Conservation (phyloP, 2,797 vertebrate species). For the Cottoperca gobio region DNA sequence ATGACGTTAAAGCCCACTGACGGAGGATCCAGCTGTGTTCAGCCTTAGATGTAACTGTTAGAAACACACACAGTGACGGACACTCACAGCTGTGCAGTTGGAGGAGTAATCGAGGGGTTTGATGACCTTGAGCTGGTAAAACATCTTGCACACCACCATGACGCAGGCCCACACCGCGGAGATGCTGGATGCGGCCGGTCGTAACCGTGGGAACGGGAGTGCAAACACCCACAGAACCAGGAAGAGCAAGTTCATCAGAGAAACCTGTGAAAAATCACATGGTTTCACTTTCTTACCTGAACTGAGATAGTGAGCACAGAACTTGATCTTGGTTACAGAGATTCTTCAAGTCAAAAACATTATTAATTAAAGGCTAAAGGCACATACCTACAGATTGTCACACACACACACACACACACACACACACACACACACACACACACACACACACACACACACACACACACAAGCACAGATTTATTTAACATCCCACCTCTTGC, state of each 20-base stretch:
- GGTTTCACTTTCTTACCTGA: neutral
- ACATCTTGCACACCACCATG: slow-evolving; percentile 87
- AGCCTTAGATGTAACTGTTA: neutral
- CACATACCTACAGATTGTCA: too few species aligned
- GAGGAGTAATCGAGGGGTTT: slow-evolving; percentile 83
- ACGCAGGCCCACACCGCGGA: slow-evolving; percentile 85
- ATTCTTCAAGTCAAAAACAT: too few species aligned
- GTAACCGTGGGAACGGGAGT: slow-evolving; percentile 80
- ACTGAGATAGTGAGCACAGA: neutral
- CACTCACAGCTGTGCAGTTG: slow-evolving; percentile 85
- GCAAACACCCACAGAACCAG: slow-evolving; percentile 85
- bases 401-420: too few species aligned
- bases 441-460: neutral
- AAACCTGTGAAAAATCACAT: slow-evolving; percentile 77
- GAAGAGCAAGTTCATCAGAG: slow-evolving; percentile 85
- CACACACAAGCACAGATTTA: neutral
- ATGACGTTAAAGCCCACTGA: neutral
- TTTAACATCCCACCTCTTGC: slow-evolving; percentile 79
- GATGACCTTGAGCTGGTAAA: slow-evolving; percentile 87
- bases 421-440: too few species aligned
- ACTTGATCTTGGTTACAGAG: neutral
- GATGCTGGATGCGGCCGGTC: slow-evolving; percentile 76
- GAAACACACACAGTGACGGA: neutral
- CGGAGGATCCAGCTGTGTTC: neutral
- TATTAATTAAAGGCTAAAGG: too few species aligned